Conservation (phyloP, 2,797 vertebrate genomes). For the Macropus fuliginosus region DNA sequence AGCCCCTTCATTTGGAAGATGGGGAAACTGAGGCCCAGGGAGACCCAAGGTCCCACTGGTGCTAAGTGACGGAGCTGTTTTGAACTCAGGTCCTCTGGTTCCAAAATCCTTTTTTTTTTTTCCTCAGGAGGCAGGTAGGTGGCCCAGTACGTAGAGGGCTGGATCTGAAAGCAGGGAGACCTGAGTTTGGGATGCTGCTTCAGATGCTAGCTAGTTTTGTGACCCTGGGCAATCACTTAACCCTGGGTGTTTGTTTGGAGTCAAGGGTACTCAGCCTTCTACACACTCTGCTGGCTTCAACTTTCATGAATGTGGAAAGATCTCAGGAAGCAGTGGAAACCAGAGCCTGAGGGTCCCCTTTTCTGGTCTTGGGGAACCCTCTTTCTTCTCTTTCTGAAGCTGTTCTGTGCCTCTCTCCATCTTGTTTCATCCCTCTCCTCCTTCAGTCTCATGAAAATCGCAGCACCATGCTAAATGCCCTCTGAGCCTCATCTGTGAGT, state of each 20-base stretch:
- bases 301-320: background rate
- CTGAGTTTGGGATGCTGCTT: background rate
- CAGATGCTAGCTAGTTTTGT: background rate
- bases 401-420: background rate
- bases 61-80: background rate
- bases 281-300: background rate
- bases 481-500: conserved; percentile 39
- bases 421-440: rapidly evolving
- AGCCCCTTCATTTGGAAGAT: background rate
- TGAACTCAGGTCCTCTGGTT: background rate
- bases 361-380: background rate
- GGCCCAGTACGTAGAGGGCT: background rate
- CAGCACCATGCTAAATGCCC: conserved; percentile 1
- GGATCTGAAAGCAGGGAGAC: background rate
- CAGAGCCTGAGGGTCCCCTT: background rate
- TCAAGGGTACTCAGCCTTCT: background rate
- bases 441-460: background rate
- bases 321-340: conserved; percentile 15
- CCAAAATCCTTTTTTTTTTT: background rate
- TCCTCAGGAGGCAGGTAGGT: background rate
- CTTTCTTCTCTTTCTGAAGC: background rate
- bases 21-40: background rate
- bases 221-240: background rate
- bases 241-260: background rate
- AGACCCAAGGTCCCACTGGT: background rate